Evolutionary conservation across 2,113 vertebrate species (phyloP).

Genomic region (mouse (Mus musculus)): GRCm39 chr14:56133501-56134000

Average conservation of each 20-base stretch:
- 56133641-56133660: slow-evolving; percentile 10
- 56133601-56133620: slow-evolving; percentile 43
- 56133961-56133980: not conserved
- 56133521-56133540: slow-evolving; percentile 61
- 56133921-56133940: not conserved
- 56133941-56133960: not conserved
- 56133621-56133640: slow-evolving; percentile 39
- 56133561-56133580: slow-evolving; percentile 13
- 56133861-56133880: not conserved
- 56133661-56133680: slow-evolving; percentile 17
- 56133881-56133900: not conserved
- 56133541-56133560: slow-evolving; percentile 25
- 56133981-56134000: not conserved
- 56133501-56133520: slow-evolving; percentile 66
- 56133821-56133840: not conserved
- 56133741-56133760: not conserved
- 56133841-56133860: not conserved
- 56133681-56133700: not conserved
- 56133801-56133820: slow-evolving; percentile 3
- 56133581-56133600: slow-evolving; percentile 42
- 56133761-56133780: not conserved
- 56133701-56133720: not conserved
- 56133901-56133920: not conserved
- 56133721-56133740: not conserved
- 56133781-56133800: not conserved